Evolutionary conservation across 2,113 vertebrate genomes (phyloP).

Genomic region (Catharus bicknelli): DNA sequence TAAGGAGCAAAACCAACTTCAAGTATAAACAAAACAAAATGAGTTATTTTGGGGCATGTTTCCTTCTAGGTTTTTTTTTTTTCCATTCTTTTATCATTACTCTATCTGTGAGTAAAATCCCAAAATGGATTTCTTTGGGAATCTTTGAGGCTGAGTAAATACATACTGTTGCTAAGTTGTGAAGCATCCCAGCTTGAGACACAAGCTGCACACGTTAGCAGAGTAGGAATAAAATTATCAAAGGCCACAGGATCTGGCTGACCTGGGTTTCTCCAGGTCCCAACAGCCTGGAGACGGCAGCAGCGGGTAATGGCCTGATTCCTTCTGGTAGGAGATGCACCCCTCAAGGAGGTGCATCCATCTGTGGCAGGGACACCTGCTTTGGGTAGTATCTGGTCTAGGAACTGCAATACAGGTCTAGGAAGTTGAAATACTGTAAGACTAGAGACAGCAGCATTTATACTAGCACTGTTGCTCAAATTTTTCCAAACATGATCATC

Average conservation of each 20-base stretch:
- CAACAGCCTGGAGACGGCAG: background rate
- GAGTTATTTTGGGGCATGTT: background rate
- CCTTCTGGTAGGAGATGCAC: background rate
- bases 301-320: fast-evolving
- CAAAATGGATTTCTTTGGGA: background rate
- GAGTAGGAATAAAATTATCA: background rate
- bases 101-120: background rate
- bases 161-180: background rate
- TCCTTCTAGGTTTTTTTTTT: background rate
- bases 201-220: fast-evolving
- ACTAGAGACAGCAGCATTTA: background rate
- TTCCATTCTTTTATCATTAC: background rate
- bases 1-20: background rate
- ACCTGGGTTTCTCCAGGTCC: fast-evolving
- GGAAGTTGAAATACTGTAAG: background rate
- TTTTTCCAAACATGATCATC: background rate
- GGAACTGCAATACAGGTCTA: background rate
- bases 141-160: background rate
- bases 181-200: background rate
- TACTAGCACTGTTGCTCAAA: background rate
- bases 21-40: background rate
- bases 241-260: background rate
- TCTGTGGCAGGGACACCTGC: background rate
- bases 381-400: background rate
- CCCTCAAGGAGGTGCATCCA: background rate